These are phyloP conservation scores for Tanytarsus gracilentus DNA, from an alignment of 2,888 invertebrate species.

Conservation along the genomic window DNA sequence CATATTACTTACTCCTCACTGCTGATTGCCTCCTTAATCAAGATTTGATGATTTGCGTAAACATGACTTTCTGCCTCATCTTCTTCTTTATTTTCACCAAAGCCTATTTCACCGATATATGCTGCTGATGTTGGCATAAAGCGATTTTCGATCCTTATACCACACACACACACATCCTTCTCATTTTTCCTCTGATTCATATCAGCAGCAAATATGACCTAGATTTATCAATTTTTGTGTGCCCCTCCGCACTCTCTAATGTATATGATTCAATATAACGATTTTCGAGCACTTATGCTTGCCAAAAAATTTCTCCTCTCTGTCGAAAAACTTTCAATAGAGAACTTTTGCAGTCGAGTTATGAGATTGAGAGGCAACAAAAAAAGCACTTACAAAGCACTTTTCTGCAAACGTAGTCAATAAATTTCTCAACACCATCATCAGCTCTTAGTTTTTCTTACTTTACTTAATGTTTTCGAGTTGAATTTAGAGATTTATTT, in stretches of 20 bases:
- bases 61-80: neutral
- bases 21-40: constrained; percentile 5
- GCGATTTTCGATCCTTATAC: neutral
- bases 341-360: neutral
- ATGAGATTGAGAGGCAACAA: neutral
- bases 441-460: too few species aligned
- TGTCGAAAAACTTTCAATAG: neutral
- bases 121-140: neutral
- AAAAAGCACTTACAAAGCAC: constrained; percentile 5
- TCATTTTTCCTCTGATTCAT: neutral
- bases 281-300: neutral
- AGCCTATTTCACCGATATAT: neutral
- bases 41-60: constrained; percentile 12
- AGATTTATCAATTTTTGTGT: neutral
- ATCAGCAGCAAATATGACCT: constrained; percentile 3
- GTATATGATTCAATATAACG: neutral
- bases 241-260: neutral
- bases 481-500: too few species aligned
- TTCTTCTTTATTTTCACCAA: neutral
- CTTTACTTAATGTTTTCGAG: too few species aligned
- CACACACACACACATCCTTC: too few species aligned
- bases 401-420: constrained; percentile 4
- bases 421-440: too few species aligned
- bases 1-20: too few species aligned
- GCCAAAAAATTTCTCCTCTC: neutral